Conservation (phyloP, 2,888 invertebrate species). For the Imbricaverruca yamaguchii region DNA sequence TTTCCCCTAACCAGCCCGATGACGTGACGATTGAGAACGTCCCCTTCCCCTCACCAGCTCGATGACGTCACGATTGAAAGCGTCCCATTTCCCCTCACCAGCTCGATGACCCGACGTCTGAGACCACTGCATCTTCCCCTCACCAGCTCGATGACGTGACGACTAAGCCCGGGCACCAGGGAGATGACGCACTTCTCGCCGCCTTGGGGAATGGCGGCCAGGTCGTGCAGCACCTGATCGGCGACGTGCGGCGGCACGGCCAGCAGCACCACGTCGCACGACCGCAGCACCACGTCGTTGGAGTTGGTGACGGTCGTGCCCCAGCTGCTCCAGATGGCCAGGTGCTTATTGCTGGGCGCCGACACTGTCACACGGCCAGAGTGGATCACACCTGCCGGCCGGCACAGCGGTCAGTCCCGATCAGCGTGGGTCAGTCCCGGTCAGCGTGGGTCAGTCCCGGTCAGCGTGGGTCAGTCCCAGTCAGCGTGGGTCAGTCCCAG, state of each 20-base stretch:
- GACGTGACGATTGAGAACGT: neutral
- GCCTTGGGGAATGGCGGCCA: neutral
- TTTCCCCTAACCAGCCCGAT: no score
- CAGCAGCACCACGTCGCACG: slow-evolving; percentile 15
- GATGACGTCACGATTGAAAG: neutral
- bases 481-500: no score
- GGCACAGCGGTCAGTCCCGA: neutral
- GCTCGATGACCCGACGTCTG: no score
- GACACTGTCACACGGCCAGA: neutral
- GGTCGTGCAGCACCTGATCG: neutral
- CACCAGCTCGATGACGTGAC: neutral
- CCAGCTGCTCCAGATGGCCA: neutral
- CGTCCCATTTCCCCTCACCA: neutral
- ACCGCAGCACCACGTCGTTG: neutral
- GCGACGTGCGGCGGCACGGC: neutral
- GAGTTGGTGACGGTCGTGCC: neutral
- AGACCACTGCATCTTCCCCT: neutral
- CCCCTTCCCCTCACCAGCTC: neutral
- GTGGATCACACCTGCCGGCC: slow-evolving; percentile 7
- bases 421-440: no score
- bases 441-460: no score
- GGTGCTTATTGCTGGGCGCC: neutral
- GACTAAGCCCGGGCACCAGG: neutral
- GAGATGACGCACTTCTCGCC: slow-evolving; percentile 16
- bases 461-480: no score